Percentiles rank a stretch among this genome's conserved stretches.
Evolutionary conservation across 2,797 vertebrate species (phyloP).

Genomic region (Tenualosa ilisha): DNA sequence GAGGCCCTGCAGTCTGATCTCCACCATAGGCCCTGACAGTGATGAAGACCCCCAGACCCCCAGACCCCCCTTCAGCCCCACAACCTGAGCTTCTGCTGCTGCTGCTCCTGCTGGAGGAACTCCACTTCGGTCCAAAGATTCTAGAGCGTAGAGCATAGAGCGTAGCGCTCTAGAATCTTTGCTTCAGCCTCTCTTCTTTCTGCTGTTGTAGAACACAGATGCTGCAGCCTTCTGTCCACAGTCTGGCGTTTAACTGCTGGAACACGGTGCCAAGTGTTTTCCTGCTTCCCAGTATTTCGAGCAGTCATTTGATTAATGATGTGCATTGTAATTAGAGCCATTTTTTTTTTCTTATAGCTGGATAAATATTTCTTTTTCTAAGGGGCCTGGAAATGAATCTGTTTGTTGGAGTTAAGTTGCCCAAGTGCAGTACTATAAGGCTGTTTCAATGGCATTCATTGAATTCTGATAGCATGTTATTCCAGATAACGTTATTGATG

Average conservation of each 20-base stretch:
- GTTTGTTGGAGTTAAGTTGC: not conserved
- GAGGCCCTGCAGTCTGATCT: not conserved
- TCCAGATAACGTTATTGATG: not conserved
- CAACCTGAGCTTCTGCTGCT: not conserved
- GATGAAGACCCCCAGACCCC: too few species aligned
- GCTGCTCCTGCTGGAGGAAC: too few species aligned
- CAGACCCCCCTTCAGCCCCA: not conserved
- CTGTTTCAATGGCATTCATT: not conserved
- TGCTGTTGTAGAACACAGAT: not conserved
- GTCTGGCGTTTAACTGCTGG: not conserved
- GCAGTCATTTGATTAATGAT: not conserved
- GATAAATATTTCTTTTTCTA: not conserved
- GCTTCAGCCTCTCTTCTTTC: not conserved
- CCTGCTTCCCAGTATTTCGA: not conserved
- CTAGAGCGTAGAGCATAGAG: too few species aligned
- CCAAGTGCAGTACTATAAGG: not conserved
- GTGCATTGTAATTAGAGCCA: slow-evolving; percentile 2
- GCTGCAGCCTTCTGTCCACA: not conserved
- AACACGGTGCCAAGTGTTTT: slow-evolving; percentile 1
- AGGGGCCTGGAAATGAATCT: not conserved
- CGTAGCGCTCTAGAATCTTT: too few species aligned
- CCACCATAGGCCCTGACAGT: not conserved
- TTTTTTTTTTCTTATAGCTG: not conserved
- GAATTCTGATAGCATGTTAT: not conserved
- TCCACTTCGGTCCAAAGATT: too few species aligned